phyloP scores from a whole-genome alignment of 2,797 vertebrate species.

The Falco biarmicus region DNA sequence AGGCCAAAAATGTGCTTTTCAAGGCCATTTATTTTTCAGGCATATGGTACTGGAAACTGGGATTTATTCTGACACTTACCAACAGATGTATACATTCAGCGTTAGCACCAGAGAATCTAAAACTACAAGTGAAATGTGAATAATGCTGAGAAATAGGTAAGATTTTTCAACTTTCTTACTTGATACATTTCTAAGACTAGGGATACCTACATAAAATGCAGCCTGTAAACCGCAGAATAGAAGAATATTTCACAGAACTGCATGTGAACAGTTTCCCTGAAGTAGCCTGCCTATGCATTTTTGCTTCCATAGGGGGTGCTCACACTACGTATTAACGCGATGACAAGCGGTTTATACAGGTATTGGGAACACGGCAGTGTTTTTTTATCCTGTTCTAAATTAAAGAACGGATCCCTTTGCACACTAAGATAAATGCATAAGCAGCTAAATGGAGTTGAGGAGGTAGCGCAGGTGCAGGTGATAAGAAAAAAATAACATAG shows the following conservation, averaged over 20 bases:
- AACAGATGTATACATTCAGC: rapidly evolving
- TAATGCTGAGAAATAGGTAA: not conserved
- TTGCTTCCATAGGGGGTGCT: not conserved
- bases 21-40: not conserved
- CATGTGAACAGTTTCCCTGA: not conserved
- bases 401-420: not conserved
- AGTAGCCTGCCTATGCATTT: not conserved
- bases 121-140: not conserved
- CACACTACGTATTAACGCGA: not conserved
- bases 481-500: not conserved
- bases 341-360: rapidly evolving
- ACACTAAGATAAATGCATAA: not conserved
- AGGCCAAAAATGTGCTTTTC: not conserved
- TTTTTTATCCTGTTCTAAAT: not conserved
- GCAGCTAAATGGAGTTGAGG: not conserved
- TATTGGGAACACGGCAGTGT: not conserved
- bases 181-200: not conserved
- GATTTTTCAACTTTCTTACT: not conserved
- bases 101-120: not conserved
- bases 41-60: not conserved
- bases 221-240: not conserved
- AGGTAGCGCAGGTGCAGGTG: not conserved
- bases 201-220: not conserved
- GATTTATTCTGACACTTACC: not conserved
- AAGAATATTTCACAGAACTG: not conserved